Base-by-base conservation (phyloP, 2,113 vertebrate species). In the Equus przewalskii region DNA sequence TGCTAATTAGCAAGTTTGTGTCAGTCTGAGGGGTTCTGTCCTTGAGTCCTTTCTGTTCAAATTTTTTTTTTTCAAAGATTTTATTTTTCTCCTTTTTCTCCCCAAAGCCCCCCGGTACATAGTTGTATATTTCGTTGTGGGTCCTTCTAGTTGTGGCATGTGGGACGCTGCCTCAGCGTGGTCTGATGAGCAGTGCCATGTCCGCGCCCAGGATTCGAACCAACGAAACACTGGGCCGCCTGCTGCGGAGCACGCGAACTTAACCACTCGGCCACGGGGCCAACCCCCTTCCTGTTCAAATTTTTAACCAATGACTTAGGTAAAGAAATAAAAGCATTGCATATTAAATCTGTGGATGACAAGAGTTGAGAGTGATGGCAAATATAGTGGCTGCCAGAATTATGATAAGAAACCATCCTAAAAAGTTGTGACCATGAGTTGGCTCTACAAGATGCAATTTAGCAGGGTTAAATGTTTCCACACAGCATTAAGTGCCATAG, bases 341-440 rank as follows among this genome's bases (percentile, higher is more conserved):
- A 60, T 60, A 54, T 73, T 90, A 75, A 75, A 46, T 73, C 6
- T 67, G 18, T 76, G 26, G 13, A 76, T 81, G 83, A 81, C 16
- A 85, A 82, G 8, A 56, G n/a, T 65, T 81, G 60, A 70, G 41
- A 95, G n/a, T 44, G 44, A 93, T 33, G 56, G 69, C 11, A 88
- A 89, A 92, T 94, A 89, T 4, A 95, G 49, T 67, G 15, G 33
- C 58, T 93, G 12, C 28, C 87, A 91, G 64, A 96, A 82, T 76
- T 90, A 76, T 51, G 15, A 54, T 60, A 97, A 87, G 51, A 69
- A 82, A 62, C 19, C 3, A 78, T 75, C 54, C 93, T 85, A n/a
- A 95, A 46, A 92, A 65, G 62, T 56, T 90, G 1, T 64, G 58
- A 94, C 67, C 28, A 60, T 30, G 36, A 14, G 2, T 2, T 70